Evolutionary conservation across 2,888 invertebrate species (phyloP), one percentile per base, ranked within the genome.

Genomic region (Euclidia mi): DNA sequence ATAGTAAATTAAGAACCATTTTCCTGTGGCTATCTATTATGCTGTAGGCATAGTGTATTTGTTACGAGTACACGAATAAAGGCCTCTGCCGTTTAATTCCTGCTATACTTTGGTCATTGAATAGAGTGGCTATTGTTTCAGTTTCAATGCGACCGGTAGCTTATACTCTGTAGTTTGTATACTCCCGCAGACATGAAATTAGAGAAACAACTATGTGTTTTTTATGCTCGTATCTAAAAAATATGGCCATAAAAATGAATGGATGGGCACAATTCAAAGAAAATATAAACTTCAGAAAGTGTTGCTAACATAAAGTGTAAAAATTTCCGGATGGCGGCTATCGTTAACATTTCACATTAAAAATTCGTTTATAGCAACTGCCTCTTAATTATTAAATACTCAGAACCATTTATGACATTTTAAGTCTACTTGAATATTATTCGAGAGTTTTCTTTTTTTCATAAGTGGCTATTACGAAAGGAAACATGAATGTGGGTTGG

Each of bases 1-100:
- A 81, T 79, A 75, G 65, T 55, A 51, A 64, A 76, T 68, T 70
- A 69, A 71, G 77, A 59, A 56, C 47, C 48, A 64, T 69, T 66
- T 65, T 61, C 50, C 50, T 41, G 40, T 43, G 28, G 38, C 48
- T 58, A 56, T 66, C 50, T 53, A 49, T 55, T 68, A 44, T 55
- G 18, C 12, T 47, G 7, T n/a, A 44, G 25, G 20, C 0, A 32
- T 20, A 47, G 37, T 38, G 11, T 31, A 17, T 35, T 40, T 56
- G 29, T 41, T 45, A 38, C 29, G 18, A 28, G 10, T 32, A 12
- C 10, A 10, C 32, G 7, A 32, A 32, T 25, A 38, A 43, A 14
- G 25, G n/a, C 12, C 4, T 12, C 18, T 17, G 15, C 17, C 12
- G 25, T n/a, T 37, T 29, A 35, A 31, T 43, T 28, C 15, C 3